A percentile compares a stretch with the other conserved stretches of the same genome.
Evolutionary conservation across 1,140 invertebrate genomes (phyloP).

Genomic region (Acromyrmex echinatior): DNA sequence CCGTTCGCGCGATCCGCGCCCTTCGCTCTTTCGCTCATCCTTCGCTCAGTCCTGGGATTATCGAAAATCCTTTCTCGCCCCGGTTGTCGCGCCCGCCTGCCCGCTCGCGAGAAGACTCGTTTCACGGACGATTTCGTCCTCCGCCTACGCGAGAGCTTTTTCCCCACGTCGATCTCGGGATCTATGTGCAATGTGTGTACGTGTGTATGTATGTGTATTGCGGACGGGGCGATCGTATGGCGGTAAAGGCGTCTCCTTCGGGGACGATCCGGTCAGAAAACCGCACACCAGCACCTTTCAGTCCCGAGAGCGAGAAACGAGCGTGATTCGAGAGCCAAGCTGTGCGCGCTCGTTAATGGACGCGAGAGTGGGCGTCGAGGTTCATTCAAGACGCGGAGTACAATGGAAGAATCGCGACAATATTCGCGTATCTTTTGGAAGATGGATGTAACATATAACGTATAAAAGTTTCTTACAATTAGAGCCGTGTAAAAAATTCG

Average conservation of each 20-base stretch:
- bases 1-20: conserved; percentile 10
- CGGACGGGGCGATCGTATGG: conserved; percentile 6
- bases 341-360: conserved; percentile 28
- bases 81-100: conserved; percentile 22
- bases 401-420: conserved; percentile 39
- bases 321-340: conserved; percentile 33
- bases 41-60: conserved; percentile 41
- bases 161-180: conserved; percentile 34
- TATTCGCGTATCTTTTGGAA: conserved; percentile 28
- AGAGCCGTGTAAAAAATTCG: neutral
- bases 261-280: conserved; percentile 36
- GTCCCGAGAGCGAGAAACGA: conserved; percentile 34
- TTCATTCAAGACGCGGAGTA: conserved; percentile 41
- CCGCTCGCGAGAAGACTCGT: conserved; percentile 61
- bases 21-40: conserved; percentile 20
- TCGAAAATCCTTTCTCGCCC: conserved; percentile 60
- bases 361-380: conserved; percentile 37
- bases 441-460: neutral
- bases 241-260: conserved; percentile 31
- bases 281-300: conserved; percentile 22
- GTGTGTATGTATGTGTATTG: neutral
- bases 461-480: conserved; percentile 7
- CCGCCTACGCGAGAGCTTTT: conserved; percentile 43
- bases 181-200: no score
- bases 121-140: conserved; percentile 73